Base-by-base conservation (phyloP, 2,113 vertebrate genomes). In the Grammatotria lemairii region DNA sequence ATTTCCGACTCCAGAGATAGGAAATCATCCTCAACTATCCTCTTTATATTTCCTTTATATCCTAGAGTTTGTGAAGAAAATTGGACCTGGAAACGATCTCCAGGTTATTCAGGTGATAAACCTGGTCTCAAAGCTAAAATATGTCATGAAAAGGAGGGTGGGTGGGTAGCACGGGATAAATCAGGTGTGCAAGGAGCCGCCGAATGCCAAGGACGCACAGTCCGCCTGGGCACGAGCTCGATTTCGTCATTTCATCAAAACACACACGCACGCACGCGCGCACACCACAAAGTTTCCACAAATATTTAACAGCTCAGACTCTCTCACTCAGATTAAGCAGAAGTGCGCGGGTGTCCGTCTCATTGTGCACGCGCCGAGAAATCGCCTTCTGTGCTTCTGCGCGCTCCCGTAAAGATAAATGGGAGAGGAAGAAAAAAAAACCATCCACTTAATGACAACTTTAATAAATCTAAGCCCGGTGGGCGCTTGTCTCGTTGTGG, bases 371-470 rank as follows among this genome's bases (percentile, higher is more conserved):
- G 88, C 91, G 68, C 40, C 85, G 87, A 91, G 86, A 87, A 93
- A 84, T 88, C 73, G 73, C 91, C 70, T 54, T 63, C 82, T 54
- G 81, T 78, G 70, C 81, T 87, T 21, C 17, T 84, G 93, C 96
- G 83, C 83, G 88, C 87, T 87, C 94, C 88, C 94, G 93, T 80
- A 40, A 96, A 96, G 95, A 97, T 96, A 93, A 96, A 96, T 93
- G 95, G 78, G 57, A 26, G 89, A 38, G 9, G 94, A 95, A 96
- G 96, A 95, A 95, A 14, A 96, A 96, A 95, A 17, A 35, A 4
- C 0, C 14, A 12, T 88, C 95, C 96, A 94, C 95, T 97, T 78
- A 97, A 97, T 96, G 96, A 95, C 96, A 96, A 97, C 94, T 97
- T 97, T 96, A 96, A 97, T 97, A 96, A 96, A 97, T 96, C 92